Base-by-base conservation (phyloP, 1,140 invertebrate species). In the Aphaenogaster ashmeadi region DNA sequence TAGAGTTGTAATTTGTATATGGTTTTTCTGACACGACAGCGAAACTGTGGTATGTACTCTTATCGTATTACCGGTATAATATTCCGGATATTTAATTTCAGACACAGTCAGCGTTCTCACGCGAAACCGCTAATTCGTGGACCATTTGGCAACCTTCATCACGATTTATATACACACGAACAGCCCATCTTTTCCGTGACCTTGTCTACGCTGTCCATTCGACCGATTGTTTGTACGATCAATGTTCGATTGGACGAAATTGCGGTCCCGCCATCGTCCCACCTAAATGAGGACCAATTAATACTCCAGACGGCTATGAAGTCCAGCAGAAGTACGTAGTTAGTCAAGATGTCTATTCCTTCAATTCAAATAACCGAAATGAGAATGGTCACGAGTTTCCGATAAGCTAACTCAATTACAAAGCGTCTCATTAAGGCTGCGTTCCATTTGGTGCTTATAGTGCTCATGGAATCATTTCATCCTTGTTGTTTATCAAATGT, bases 81-180 rank as follows among this genome's bases (percentile, higher is more conserved):
- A 71, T 75, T 60, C 80, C 80, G 80, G 80, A 84, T 84, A 84
- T 84, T 84, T 84, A 84, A 84, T 84, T 75, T 74, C 80, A 84
- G 69, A 21, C 47, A 60, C 38, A 58, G 38, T 38, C 5, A 27
- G 7, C 67, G 56, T 84, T 84, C 71, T 60, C 69, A 62, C 56
- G 54, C 27, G 8, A 47, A 84, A 83, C 54, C 4, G 11, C 41
- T 44, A 72, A 58, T 74, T 83, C n/a, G n/a, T 15, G 18, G 8
- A 21, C 2, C 52, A 60, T 38, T 74, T 60, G 21, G 13, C 9
- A n/a, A 15, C 54, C 13, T 38, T 54, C 7, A n/a, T 60, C 52
- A 44, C 7, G 9, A 56, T 44, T 56, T 83, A 27, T 21, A 41
- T 15, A n/a, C 27, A 18, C 54, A 44, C 44, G n/a, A 67, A 13